Conservation (phyloP, 2,113 vertebrate species). For the Gorsachius goisagi region DNA sequence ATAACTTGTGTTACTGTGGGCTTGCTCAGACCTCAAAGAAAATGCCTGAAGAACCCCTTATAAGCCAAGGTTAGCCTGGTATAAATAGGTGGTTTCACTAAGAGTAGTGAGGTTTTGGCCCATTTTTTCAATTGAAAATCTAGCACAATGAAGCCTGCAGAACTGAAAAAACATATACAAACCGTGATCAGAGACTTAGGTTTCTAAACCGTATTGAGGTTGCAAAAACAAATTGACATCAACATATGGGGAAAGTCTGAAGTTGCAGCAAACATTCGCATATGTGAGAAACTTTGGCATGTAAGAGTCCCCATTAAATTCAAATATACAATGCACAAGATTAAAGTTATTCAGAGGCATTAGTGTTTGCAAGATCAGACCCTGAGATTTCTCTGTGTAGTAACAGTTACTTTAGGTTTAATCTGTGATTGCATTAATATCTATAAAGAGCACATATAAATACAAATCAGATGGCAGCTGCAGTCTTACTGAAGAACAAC, state of each 20-base stretch:
- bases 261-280: constrained; percentile 56
- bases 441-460: constrained; percentile 64
- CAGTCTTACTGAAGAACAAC: not conserved
- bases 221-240: constrained; percentile 69
- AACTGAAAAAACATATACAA: not conserved
- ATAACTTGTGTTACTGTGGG: fast-evolving
- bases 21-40: not conserved
- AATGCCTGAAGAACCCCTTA: not conserved
- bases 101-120: not conserved
- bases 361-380: constrained; percentile 53
- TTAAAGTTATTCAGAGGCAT: constrained; percentile 56
- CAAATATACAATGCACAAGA: constrained; percentile 48
- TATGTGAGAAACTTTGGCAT: constrained; percentile 60
- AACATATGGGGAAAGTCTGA: constrained; percentile 64
- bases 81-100: not conserved
- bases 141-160: not conserved
- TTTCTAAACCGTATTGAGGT: constrained; percentile 47
- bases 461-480: constrained; percentile 65
- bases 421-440: constrained; percentile 66
- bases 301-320: constrained; percentile 51
- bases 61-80: not conserved
- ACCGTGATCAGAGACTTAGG: constrained; percentile 10
- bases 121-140: not conserved
- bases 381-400: constrained; percentile 51
- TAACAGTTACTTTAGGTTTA: constrained; percentile 62